Percentiles rank a stretch among this genome's conserved stretches.
Conservation (phyloP, 1,140 invertebrate genomes). For the Heliconius congener region DNA sequence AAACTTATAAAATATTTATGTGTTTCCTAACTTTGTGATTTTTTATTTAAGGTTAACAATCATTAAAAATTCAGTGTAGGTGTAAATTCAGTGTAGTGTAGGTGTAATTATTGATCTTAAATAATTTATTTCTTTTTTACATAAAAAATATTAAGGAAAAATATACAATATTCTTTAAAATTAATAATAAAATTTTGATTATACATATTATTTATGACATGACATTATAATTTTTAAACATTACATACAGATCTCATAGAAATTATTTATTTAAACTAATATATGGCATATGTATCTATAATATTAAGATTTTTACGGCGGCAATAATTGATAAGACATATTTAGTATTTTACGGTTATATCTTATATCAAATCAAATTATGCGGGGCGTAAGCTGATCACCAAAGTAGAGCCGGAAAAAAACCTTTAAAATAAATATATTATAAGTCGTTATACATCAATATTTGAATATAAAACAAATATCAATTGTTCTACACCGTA, state of each 20-base stretch:
- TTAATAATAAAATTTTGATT: too few species aligned
- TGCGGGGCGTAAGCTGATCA: too few species aligned
- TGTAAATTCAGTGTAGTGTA: too few species aligned
- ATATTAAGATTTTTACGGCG: neutral
- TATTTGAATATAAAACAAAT: too few species aligned
- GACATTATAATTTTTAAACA: conserved; percentile 5
- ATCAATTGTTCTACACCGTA: too few species aligned
- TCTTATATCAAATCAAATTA: neutral
- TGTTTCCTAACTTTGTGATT: neutral
- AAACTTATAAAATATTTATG: too few species aligned
- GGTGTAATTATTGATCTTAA: neutral
- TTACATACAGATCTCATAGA: neutral
- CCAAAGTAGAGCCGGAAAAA: too few species aligned
- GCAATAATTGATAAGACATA: neutral
- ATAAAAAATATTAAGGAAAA: neutral
- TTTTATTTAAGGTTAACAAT: conserved; percentile 8
- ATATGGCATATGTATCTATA: neutral
- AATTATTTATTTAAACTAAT: neutral
- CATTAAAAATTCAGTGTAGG: neutral
- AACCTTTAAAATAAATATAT: too few species aligned
- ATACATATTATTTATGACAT: neutral
- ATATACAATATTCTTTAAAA: too few species aligned
- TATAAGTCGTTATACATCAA: too few species aligned
- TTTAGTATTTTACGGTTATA: neutral
- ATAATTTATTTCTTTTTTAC: neutral